These are phyloP conservation scores for Diglossa cyanea DNA, from an alignment of 2,797 vertebrate species.

Conservation along the genomic window DNA sequence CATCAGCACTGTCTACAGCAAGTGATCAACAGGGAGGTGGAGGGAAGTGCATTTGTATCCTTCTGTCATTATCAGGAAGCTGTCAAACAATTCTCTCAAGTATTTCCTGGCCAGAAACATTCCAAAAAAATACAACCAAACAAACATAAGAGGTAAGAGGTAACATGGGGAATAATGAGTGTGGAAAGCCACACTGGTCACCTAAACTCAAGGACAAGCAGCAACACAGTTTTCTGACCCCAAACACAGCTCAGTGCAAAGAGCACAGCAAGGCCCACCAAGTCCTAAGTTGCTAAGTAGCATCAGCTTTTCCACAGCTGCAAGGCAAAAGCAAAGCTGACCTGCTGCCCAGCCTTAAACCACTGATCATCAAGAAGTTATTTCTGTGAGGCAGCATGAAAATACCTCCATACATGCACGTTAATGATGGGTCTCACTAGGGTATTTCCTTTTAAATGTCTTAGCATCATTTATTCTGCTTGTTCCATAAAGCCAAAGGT, in stretches of 20 bases:
- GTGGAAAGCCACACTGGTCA: not conserved
- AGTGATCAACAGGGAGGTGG: not conserved
- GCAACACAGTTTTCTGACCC: not conserved
- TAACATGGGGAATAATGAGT: not conserved
- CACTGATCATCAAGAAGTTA: not conserved
- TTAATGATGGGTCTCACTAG: not conserved
- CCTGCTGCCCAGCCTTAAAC: not conserved
- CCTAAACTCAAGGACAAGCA: not conserved
- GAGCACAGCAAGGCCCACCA: not conserved
- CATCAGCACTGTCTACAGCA: not conserved
- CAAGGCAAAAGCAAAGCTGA: not conserved
- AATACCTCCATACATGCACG: not conserved
- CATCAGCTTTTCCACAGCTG: not conserved
- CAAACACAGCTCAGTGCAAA: not conserved
- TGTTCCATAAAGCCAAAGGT: not conserved
- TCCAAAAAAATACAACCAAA: not conserved
- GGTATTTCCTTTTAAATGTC: not conserved
- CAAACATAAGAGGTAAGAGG: not conserved
- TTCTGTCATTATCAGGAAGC: conserved; percentile 12
- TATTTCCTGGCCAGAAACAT: conserved; percentile 17
- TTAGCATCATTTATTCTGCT: not conserved
- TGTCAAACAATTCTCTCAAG: conserved; percentile 6
- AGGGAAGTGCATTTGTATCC: not conserved
- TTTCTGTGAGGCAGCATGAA: not conserved
- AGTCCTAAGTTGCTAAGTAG: not conserved